phyloP scores from a whole-genome alignment of 2,888 invertebrate species.

The Drosophila phalerata region DNA sequence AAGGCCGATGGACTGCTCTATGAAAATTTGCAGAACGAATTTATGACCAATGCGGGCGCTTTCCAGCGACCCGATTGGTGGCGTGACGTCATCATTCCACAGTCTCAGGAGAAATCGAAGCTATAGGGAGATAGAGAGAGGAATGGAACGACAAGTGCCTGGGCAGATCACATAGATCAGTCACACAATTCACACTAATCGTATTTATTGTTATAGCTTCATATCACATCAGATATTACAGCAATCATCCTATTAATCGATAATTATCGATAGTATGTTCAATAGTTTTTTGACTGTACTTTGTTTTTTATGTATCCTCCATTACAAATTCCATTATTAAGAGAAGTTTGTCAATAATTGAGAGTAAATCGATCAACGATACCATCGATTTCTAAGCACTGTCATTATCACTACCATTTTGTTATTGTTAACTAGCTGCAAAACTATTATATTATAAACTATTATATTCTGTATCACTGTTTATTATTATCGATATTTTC shows the following conservation, averaged over 20 bases:
- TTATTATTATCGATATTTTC: conserved; percentile 9
- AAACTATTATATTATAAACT: conserved; percentile 15
- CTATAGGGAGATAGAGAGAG: conserved; percentile 46
- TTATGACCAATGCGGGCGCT: conserved; percentile 89
- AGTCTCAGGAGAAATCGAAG: conserved; percentile 78
- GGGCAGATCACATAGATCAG: conserved; percentile 18
- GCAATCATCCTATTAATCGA: conserved; percentile 21
- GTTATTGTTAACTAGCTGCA: conserved; percentile 2
- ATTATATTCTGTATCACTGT: neutral
- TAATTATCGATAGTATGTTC: neutral
- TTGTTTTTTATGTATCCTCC: conserved; percentile 3
- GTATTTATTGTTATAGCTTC: conserved; percentile 35
- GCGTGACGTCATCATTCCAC: conserved; percentile 87
- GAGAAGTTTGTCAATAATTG: neutral
- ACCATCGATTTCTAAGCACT: conserved; percentile 3
- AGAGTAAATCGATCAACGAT: neutral
- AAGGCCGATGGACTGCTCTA: conserved; percentile 91
- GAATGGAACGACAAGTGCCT: conserved; percentile 61
- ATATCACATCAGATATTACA: no score
- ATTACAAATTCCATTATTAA: neutral
- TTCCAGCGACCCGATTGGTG: conserved; percentile 92
- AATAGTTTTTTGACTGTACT: neutral
- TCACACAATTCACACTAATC: conserved; percentile 2
- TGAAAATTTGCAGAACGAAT: conserved; percentile 90
- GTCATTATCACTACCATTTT: neutral